Percentiles rank a stretch among this genome's conserved stretches.
Evolutionary conservation across 1,140 invertebrate genomes (phyloP).

Genomic region (Stegodyphus mimosarum): DNA sequence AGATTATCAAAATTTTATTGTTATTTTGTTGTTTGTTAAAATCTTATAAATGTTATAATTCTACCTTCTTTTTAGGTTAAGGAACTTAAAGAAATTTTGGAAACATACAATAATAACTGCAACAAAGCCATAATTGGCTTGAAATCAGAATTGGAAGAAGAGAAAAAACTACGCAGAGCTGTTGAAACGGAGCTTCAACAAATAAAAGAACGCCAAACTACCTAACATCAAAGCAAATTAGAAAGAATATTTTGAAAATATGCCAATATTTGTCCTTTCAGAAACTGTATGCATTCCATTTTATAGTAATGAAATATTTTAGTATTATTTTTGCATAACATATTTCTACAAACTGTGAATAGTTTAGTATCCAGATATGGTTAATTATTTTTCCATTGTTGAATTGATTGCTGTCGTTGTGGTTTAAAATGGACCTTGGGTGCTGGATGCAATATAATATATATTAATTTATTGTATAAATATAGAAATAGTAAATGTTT

Average conservation of each 20-base stretch:
- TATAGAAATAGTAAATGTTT: no score
- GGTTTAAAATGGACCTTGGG: constrained; percentile 16
- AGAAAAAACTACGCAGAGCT: constrained; percentile 27
- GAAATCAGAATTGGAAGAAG: constrained; percentile 42
- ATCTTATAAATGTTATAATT: neutral
- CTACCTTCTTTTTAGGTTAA: constrained; percentile 22
- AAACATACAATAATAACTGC: constrained; percentile 12
- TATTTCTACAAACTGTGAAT: constrained; percentile 47
- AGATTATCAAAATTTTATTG: neutral
- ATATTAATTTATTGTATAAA: neutral
- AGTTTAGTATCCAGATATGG: constrained; percentile 25
- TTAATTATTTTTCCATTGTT: constrained; percentile 22
- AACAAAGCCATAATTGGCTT: constrained; percentile 35
- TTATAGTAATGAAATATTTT: constrained; percentile 58
- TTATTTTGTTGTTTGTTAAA: constrained; percentile 1
- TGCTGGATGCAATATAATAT: constrained; percentile 29
- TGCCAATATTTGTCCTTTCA: constrained; percentile 44
- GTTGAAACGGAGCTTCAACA: constrained; percentile 39
- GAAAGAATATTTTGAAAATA: constrained; percentile 17
- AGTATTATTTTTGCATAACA: constrained; percentile 60
- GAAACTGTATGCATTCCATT: constrained; percentile 5
- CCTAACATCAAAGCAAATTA: constrained; percentile 12
- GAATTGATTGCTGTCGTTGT: neutral
- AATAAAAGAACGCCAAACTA: constrained; percentile 44
- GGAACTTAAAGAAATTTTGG: constrained; percentile 31